A percentile compares a stretch with the other conserved stretches of the same genome.
Evolutionary conservation across 2,797 vertebrate species (phyloP).

Genomic region (Spea hammondii): DNA sequence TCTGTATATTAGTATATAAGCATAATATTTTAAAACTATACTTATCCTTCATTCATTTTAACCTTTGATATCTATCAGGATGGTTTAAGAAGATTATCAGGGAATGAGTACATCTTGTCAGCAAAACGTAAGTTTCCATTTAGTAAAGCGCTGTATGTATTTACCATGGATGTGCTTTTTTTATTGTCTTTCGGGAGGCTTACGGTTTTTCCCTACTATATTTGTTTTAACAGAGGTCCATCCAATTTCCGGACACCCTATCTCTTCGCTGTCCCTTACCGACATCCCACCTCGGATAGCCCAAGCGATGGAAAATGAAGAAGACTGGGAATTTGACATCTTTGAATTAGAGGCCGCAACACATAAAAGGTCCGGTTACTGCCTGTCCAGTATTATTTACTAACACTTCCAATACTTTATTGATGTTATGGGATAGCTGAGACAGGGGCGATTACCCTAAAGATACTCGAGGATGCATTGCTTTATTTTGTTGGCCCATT

Average conservation of each 20-base stretch:
- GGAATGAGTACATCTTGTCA: conserved; percentile 88
- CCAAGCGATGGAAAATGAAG: conserved; percentile 88
- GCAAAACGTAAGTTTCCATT: conserved; percentile 82
- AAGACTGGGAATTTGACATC: conserved; percentile 93
- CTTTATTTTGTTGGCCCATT: no score
- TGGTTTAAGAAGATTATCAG: conserved; percentile 88
- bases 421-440: no score
- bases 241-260: conserved; percentile 73
- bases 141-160: background rate
- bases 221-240: conserved; percentile 72
- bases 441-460: no score
- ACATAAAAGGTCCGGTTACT: conserved; percentile 79
- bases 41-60: no score
- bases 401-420: no score
- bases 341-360: conserved; percentile 91
- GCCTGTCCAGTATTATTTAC: no score
- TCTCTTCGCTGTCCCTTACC: conserved; percentile 78
- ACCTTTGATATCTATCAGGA: conserved; percentile 72
- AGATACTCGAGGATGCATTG: no score
- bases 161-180: background rate
- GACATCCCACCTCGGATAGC: conserved; percentile 87
- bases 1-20: no score
- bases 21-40: no score
- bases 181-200: no score
- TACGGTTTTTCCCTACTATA: no score